phyloP scores from a whole-genome alignment of 2,113 vertebrate genomes.

The Amazona vittata region DNA sequence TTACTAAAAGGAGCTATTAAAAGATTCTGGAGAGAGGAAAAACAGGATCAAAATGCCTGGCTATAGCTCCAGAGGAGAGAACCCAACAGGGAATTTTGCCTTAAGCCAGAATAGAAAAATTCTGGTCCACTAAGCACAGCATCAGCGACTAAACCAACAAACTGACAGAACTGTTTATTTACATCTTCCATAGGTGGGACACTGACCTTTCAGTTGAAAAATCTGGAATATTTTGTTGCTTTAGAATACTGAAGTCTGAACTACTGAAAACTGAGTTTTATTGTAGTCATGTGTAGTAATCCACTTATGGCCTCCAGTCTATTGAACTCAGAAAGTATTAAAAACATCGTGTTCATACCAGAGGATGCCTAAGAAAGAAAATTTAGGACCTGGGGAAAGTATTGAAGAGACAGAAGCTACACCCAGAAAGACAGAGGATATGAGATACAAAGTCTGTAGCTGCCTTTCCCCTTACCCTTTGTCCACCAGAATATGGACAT shows the following conservation, averaged over 20 bases:
- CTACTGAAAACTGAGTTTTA: not conserved
- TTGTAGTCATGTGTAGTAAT: not conserved
- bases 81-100: not conserved
- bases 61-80: not conserved
- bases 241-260: not conserved
- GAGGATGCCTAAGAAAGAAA: not conserved
- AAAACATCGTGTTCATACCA: not conserved
- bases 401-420: not conserved
- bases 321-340: not conserved
- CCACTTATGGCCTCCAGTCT: not conserved
- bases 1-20: not conserved
- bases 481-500: accelerated
- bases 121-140: not conserved
- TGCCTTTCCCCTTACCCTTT: not conserved
- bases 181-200: not conserved
- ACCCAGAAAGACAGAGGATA: not conserved
- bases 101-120: not conserved
- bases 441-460: not conserved
- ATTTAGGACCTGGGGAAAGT: not conserved
- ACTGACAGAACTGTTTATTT: not conserved
- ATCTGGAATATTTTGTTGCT: not conserved
- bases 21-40: not conserved
- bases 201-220: not conserved
- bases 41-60: not conserved
- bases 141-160: slow-evolving; percentile 22